Conservation (phyloP, 2,113 vertebrate genomes). For the Micronisus gabar region DNA sequence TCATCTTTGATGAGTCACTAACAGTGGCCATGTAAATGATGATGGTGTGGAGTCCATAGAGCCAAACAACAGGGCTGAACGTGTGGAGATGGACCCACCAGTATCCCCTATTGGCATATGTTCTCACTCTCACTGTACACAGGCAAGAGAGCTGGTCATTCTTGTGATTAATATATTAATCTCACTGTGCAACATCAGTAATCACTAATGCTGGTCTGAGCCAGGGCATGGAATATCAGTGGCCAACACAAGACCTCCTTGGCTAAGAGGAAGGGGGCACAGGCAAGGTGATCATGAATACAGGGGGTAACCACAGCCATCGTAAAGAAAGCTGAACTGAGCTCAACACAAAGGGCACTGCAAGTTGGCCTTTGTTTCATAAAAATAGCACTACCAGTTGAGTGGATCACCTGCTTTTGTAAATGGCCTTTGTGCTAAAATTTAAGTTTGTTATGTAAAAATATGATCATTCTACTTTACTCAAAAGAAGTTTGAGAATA, state of each 20-base stretch:
- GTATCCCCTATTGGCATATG: background rate
- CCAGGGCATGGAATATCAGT: background rate
- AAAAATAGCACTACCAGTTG: background rate
- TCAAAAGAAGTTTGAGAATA: background rate
- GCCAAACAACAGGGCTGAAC: background rate
- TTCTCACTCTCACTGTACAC: background rate
- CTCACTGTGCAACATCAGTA: background rate
- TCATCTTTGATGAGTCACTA: background rate
- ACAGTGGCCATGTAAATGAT: background rate
- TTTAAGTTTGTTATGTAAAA: background rate
- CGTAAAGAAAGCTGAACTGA: background rate
- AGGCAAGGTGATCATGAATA: background rate
- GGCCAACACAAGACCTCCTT: background rate
- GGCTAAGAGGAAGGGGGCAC: background rate
- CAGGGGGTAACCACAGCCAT: too few species aligned
- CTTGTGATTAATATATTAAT: background rate
- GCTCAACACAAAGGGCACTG: background rate
- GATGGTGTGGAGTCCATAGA: background rate
- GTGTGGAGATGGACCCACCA: accelerated
- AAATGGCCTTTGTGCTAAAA: background rate
- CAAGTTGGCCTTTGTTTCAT: background rate
- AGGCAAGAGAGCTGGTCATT: background rate
- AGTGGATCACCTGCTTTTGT: background rate
- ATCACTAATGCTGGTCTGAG: background rate
- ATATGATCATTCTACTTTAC: background rate